phyloP scores from a whole-genome alignment of 2,888 invertebrate species.

The Leptarthrus brevirostris region DNA sequence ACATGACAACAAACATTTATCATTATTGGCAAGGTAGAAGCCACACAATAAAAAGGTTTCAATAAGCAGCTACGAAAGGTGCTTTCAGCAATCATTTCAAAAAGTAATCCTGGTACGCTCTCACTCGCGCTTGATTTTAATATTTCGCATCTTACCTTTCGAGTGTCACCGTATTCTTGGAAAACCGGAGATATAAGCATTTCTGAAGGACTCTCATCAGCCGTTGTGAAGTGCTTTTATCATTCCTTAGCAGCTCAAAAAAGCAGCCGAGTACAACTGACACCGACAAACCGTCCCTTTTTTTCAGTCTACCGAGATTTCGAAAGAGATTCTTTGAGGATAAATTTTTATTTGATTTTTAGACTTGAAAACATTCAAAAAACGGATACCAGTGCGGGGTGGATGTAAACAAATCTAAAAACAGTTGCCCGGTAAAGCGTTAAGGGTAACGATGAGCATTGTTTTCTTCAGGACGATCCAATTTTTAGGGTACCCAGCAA shows the following conservation, averaged over 20 bases:
- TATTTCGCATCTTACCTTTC: constrained; percentile 36
- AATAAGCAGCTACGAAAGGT: constrained; percentile 11
- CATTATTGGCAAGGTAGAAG: constrained; percentile 9
- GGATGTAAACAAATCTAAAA: too few relatives aligned
- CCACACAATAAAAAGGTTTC: constrained; percentile 9
- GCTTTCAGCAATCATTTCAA: constrained; percentile 1
- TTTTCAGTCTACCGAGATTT: constrained; percentile 11
- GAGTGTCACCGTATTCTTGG: constrained; percentile 20
- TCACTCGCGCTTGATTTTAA: constrained; percentile 10
- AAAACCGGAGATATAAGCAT: constrained; percentile 3
- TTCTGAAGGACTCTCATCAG: constrained; percentile 15
- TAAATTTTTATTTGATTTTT: too few relatives aligned
- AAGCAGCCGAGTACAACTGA: neutral
- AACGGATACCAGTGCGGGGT: neutral
- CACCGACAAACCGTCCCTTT: neutral
- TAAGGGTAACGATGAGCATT: constrained; percentile 13
- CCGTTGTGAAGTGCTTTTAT: constrained; percentile 14
- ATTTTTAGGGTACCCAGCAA: constrained; percentile 2
- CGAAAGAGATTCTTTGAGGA: neutral
- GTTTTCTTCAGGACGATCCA: neutral
- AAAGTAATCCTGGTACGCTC: neutral
- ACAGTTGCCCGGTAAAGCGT: neutral
- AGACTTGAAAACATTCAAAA: neutral
- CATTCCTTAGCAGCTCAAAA: constrained; percentile 7
- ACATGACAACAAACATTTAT: constrained; percentile 28